These are phyloP conservation scores for Pygmarrhopalites habei DNA, from an alignment of 1,140 invertebrate species.

Conservation along the genomic window DNA sequence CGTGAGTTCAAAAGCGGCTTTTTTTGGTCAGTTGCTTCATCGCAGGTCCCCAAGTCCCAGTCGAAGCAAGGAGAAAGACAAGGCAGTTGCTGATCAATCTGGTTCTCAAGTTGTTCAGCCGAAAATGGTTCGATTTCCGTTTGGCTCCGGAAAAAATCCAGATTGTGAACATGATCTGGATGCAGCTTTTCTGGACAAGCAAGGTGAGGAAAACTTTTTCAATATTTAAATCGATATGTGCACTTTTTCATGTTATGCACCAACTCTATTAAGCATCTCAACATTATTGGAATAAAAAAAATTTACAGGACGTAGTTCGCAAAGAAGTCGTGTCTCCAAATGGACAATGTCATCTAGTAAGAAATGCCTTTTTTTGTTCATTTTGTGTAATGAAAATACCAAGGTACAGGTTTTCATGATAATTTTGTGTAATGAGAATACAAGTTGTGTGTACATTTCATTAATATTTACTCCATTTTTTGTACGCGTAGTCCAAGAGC, in stretches of 20 bases:
- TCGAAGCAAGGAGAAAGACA: slow-evolving; percentile 29
- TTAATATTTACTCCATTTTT: too few species aligned
- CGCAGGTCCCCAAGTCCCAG: slow-evolving; percentile 36
- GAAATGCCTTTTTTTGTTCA: too few species aligned
- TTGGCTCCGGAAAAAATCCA: neutral
- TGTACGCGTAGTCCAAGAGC: slow-evolving; percentile 34
- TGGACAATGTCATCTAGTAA: slow-evolving; percentile 33
- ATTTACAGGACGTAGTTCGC: slow-evolving; percentile 66
- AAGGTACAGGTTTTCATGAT: too few species aligned
- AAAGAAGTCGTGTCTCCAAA: slow-evolving; percentile 46
- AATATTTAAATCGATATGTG: too few species aligned
- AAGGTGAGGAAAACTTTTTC: too few species aligned
- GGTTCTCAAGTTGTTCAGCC: slow-evolving; percentile 8
- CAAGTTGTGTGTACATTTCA: too few species aligned
- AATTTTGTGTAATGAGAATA: too few species aligned
- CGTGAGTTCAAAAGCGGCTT: slow-evolving; percentile 37
- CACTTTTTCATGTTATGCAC: too few species aligned
- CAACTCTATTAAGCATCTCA: too few species aligned
- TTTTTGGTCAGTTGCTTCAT: slow-evolving; percentile 35
- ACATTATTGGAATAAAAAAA: too few species aligned
- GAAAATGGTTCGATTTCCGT: slow-evolving; percentile 30
- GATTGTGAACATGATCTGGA: slow-evolving; percentile 28
- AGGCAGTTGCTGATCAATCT: neutral
- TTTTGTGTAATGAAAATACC: too few species aligned
- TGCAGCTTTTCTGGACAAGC: slow-evolving; percentile 57